Evolutionary conservation across 2,797 vertebrate species (phyloP).

Genomic region (Gobio occitaniae): DNA sequence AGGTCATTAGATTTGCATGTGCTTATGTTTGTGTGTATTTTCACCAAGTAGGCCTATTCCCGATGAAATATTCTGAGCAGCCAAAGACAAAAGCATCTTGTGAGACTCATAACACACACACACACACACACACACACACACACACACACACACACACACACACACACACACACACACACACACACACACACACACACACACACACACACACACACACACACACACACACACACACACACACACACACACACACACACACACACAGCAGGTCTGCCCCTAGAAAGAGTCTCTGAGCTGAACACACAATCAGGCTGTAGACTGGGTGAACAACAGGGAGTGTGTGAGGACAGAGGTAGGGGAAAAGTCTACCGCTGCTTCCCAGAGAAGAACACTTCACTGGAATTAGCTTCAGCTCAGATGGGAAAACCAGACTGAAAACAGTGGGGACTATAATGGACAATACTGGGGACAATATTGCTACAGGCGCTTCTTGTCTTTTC

Average conservation of each 20-base stretch:
- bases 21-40: neutral
- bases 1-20: neutral
- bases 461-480: conserved; percentile 13
- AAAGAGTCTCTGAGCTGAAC: conserved; percentile 23
- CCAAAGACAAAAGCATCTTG: conserved; percentile 55
- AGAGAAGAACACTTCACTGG: conserved; percentile 41
- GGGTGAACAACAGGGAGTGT: conserved; percentile 33
- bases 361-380: conserved; percentile 27
- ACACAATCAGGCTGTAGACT: conserved; percentile 38
- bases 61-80: conserved; percentile 48
- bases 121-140: neutral
- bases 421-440: conserved; percentile 24
- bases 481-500: neutral
- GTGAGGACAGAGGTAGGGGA: conserved; percentile 28
- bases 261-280: conserved; percentile 29
- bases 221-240: neutral
- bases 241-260: neutral
- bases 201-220: neutral
- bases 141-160: neutral
- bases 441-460: no score
- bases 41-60: conserved; percentile 36
- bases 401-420: conserved; percentile 37
- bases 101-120: conserved; percentile 41
- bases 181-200: conserved; percentile 44
- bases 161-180: conserved; percentile 45